Base-by-base conservation (phyloP, 2,888 invertebrate genomes). In the Drepanosiphum platanoidis region DNA sequence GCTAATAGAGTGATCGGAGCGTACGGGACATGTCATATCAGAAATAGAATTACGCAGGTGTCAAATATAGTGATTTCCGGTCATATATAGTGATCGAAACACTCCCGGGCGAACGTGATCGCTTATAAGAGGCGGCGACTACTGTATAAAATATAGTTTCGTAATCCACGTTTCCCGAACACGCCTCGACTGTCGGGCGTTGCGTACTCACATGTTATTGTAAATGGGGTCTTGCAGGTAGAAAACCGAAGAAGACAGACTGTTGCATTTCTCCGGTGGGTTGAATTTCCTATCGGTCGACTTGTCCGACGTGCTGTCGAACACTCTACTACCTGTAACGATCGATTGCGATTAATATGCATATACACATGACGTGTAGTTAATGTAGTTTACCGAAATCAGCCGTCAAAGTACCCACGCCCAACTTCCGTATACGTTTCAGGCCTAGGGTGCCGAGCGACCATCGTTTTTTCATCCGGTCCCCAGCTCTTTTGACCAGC, bases 401-500 rank as follows among this genome's bases (percentile, higher is more conserved):
- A 18, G 42, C 15, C 8, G 74, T 30, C 7, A 86, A 36, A 68
- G 78, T 82, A 0, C 86, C 83, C 1, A 75, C 58, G 9, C 87
- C 87, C 39, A 87, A 87, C 79, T 87, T 88, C 74, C 88, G 87
- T 66, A 88, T 88, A 52, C 87, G 79, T 34, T 87, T 86, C 46
- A 88, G 80, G 27, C 88, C 87, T 61, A 88, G 87, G 15, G 87
- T 71, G 58, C 88, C 87, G 66, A 87, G 70, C 30, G 88, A 87
- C 88, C 88, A 88, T 42, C 87, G 87, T 86, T 88, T 88, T 84
- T 87, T 86, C 88, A 88, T 87, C 86, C 87, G 86, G 83, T 88
- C 87, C 58, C 88, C 87, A 4, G 88, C 88, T 72, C 87, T 87
- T 86, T 88, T 87, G 87, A 88, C 86, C 52, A 86, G 8, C 5